Evolutionary conservation across 2,888 invertebrate genomes (phyloP), one percentile per base, ranked within the genome.

Genomic region (Leptinotarsa juncta): DNA sequence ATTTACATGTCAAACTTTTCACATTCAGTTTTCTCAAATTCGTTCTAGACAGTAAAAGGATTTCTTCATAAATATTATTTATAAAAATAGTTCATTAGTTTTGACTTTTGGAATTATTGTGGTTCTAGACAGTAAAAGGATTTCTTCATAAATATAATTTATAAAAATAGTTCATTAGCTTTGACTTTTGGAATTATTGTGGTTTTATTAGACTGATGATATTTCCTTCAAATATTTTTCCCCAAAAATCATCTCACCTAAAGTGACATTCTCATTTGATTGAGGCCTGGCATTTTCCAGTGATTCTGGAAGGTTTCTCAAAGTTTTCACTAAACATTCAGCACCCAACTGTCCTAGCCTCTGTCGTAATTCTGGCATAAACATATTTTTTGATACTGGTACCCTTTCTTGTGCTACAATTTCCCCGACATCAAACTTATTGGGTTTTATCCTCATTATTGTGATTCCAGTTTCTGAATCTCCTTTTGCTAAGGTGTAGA

Each of bases 401-500:
- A 93, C 84, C 84, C 88, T 87, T 79, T 88, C 87, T 86, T 94
- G 93, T 18, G 89, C 86, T 80, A 93, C 87, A 82, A 93, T 91
- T 84, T 92, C 91, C 82, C 96, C 96, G 80, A 94, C 89, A 90
- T 96, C 96, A 89, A 96, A 96, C 86, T 91, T 90, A 83, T 94
- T 90, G 50, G 97, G 93, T 85, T 92, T 92, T 78, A 98, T 94
- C 88, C 91, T 93, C 94, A 97, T 97, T 65, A 98, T 92, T 18
- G 96, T 93, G 15, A 98, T 91, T 50, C 97, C 98, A 12, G 97
- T 95, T 79, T 90, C 88, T 15, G 86, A 84, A 85, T 98, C 97
- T 15, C 96, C 96, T 86, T 94, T 92, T 82, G 96, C 91, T 69
- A 98, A 88, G 0, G 97, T 92, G 88, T 97, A 92, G 70, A 95